These are phyloP conservation scores for Meteorus sp. DNA, from an alignment of 1,140 invertebrate genomes.

Conservation along the genomic window DNA sequence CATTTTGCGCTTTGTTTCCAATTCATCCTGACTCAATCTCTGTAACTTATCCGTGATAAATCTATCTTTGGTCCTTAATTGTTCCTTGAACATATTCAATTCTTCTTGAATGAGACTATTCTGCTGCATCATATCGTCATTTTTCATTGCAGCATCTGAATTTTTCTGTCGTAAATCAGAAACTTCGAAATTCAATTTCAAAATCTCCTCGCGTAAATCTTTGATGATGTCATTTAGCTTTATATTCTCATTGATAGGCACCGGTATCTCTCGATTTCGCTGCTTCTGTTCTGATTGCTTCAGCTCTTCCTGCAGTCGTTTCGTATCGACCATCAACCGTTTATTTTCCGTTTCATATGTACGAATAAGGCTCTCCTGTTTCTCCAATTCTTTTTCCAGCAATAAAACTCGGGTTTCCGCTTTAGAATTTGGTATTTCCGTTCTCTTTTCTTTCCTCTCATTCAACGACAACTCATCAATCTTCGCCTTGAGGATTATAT, in stretches of 20 bases:
- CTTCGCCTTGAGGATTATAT: slow-evolving; percentile 52
- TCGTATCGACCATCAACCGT: slow-evolving; percentile 45
- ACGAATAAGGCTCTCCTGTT: slow-evolving; percentile 47
- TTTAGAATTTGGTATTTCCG: slow-evolving; percentile 35
- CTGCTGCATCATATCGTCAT: slow-evolving; percentile 50
- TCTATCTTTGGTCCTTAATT: slow-evolving; percentile 50
- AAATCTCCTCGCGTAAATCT: slow-evolving; percentile 47
- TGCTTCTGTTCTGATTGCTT: slow-evolving; percentile 39
- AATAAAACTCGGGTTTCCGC: slow-evolving; percentile 28
- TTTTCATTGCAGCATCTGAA: slow-evolving; percentile 42
- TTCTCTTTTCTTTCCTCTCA: slow-evolving; percentile 31
- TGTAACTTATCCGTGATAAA: slow-evolving; percentile 52
- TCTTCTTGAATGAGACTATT: slow-evolving; percentile 51
- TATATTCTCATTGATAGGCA: slow-evolving; percentile 36
- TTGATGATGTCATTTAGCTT: slow-evolving; percentile 44
- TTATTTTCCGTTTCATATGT: slow-evolving; percentile 54
- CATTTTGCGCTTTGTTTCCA: slow-evolving; percentile 47
- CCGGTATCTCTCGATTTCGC: slow-evolving; percentile 21
- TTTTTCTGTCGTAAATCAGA: slow-evolving; percentile 48
- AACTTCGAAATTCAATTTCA: slow-evolving; percentile 48
- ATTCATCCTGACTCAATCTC: slow-evolving; percentile 45
- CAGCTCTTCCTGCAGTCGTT: slow-evolving; percentile 46
- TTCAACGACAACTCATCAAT: slow-evolving; percentile 43
- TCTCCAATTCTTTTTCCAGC: slow-evolving; percentile 49
- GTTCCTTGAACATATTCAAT: slow-evolving; percentile 55